Evolutionary conservation across 1,140 invertebrate species (phyloP), one percentile per base, ranked within the genome.

Genomic region (Samia ricini): DNA sequence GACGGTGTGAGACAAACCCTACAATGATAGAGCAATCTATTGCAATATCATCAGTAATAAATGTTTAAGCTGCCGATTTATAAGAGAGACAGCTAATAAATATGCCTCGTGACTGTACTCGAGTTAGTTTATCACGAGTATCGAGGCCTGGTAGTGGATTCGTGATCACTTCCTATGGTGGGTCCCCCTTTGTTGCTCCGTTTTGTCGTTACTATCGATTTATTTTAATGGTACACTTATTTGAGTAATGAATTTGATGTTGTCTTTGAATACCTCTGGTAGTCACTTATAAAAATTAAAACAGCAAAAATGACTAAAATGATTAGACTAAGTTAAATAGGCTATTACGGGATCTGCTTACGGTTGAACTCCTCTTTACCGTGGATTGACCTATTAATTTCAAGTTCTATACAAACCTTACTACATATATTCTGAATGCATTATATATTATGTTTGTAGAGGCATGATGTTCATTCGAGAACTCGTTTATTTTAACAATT

Each of bases 31-130:
- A 52, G 19, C 51, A 23, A 52, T 52, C 26, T 18, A 61, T 49
- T 20, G 23, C 24, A 77, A 69, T 76, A 68, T 67, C 66, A 72
- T 70, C 77, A 76, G 68, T 75, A 80, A 81, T 78, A 82, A 77
- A 82, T 80, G 83, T 81, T 81, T 77, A 73, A 70, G 72, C 71
- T 75, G 71, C 71, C 79, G 81, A 81, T 88, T 82, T 85, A 88
- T 81, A 81, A 78, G 72, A 66, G 60, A 71, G 71, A 70, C 64
- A 58, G 71, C 72, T 83, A 79, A 85, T 85, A 88, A 83, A 87
- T 78, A 70, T 69, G 64, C 76, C 62, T 85, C 85, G 85, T 88
- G 85, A 88, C 79, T 67, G 42, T 48, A 29, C 52, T 64, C 49
- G 29, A 51, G 64, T 67, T 64, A 56, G 61, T 79, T 67, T 71